phyloP scores from a whole-genome alignment of 2,888 invertebrate species.

The Sinopyrophorus schimmeli region DNA sequence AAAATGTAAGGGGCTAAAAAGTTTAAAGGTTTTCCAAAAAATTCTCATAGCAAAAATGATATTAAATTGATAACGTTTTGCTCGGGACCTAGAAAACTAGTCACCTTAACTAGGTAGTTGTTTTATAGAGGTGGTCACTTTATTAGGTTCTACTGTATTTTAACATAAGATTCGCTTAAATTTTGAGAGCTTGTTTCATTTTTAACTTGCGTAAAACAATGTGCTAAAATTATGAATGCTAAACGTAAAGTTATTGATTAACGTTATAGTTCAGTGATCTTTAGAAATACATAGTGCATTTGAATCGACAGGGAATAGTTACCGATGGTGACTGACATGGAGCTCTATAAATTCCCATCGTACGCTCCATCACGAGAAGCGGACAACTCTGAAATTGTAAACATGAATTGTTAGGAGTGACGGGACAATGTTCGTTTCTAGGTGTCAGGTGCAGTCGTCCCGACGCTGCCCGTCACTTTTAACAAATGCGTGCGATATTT shows the following conservation, averaged over 20 bases:
- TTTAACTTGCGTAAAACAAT: background rate
- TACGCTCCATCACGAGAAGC: constrained; percentile 31
- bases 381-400: constrained; percentile 42
- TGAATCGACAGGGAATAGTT: constrained; percentile 28
- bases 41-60: too few species aligned
- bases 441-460: constrained; percentile 46
- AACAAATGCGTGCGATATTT: constrained; percentile 47
- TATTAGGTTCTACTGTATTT: too few species aligned
- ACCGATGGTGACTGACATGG: constrained; percentile 25
- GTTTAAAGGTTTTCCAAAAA: too few species aligned
- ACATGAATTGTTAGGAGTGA: constrained; percentile 45
- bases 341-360: constrained; percentile 35
- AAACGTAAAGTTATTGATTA: background rate
- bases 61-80: too few species aligned
- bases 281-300: constrained; percentile 25
- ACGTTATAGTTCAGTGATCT: constrained; percentile 19
- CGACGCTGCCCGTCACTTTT: constrained; percentile 36
- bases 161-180: too few species aligned
- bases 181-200: too few species aligned
- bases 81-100: too few species aligned
- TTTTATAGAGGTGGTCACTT: too few species aligned
- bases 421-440: constrained; percentile 46
- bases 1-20: too few species aligned
- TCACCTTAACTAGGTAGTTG: too few species aligned
- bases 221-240: background rate